These are phyloP conservation scores for Stigmatopora argus DNA, from an alignment of 2,113 vertebrate genomes.

Conservation along the genomic window DNA sequence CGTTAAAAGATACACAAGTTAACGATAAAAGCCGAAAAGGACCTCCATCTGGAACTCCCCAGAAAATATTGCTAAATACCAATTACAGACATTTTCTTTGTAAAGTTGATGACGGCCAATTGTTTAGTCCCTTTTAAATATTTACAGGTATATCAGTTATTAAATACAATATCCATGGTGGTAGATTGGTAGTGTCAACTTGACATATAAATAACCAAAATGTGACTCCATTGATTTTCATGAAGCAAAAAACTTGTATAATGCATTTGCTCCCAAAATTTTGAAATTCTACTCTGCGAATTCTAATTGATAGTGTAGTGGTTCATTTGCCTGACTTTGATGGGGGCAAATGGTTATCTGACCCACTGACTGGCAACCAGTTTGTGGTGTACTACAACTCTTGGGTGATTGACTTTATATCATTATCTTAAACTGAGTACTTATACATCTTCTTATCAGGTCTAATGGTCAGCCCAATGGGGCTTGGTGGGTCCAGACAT, in stretches of 20 bases:
- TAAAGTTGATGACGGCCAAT: constrained; percentile 51
- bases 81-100: constrained; percentile 53
- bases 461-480: constrained; percentile 13
- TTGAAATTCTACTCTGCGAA: too few species aligned
- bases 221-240: too few species aligned
- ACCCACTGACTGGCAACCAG: too few species aligned
- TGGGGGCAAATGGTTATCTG: too few species aligned
- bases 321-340: too few species aligned
- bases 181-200: neutral
- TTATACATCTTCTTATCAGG: constrained; percentile 35
- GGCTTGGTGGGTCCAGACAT: constrained; percentile 51
- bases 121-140: too few species aligned
- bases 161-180: too few species aligned
- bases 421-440: constrained; percentile 18
- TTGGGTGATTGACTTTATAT: neutral
- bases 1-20: constrained; percentile 50
- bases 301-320: too few species aligned
- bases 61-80: constrained; percentile 48
- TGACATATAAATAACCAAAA: too few species aligned
- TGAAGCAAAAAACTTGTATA: too few species aligned
- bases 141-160: too few species aligned
- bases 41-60: constrained; percentile 36
- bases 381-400: neutral
- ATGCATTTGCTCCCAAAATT: too few species aligned
- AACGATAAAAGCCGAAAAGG: constrained; percentile 44